Base-by-base conservation (phyloP, 2,797 vertebrate genomes). In the Odontamblyopus rebecca region DNA sequence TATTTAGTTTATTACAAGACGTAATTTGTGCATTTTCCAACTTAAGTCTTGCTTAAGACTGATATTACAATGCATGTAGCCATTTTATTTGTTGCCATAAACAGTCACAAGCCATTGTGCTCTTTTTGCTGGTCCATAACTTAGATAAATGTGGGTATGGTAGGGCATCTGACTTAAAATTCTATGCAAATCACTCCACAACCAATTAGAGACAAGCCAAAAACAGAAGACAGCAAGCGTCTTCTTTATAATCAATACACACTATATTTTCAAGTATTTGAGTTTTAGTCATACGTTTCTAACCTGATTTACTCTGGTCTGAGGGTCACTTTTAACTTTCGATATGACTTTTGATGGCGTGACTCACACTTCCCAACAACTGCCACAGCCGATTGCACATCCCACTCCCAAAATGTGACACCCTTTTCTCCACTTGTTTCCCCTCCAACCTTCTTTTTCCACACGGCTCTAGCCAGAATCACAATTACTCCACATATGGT, bases 281-380 rank as follows among this genome's bases (percentile, higher is more conserved):
- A 48, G 44, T n/a, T 54, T 59, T 4, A n/a, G 16, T 62, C 16
- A 62, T 26, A 44, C 35, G 50, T 35, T 26, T 75, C 67, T 80
- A 87, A 72, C 29, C 6, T 3, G 16, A 23, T 18, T 32, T 53
- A 77, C 72, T 35, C 68, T 62, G 41, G 76, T 48, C 68, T 56
- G 51, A 35, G 29, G 18, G 29, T 32, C 30, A 19, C 19, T 32
- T 18, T 3, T 54, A 8, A 35, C 23, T 67, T 19, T 8, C 16
- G 61, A 85, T 71, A 81, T 66, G 68, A 18, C 56, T 54, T 54
- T 63, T 82, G 71, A 72, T 29, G 15, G 65, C 75, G 70, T 91
- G 88, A 92, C 83, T 93, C 86, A 88, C 76, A 85, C 69, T 66
- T 89, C 82, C 85, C 87, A 54, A 85, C 72, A 68, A 81, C 85